A percentile compares a stretch with the other conserved stretches of the same genome.
Evolutionary conservation across 1,140 invertebrate species (phyloP).

Genomic region (Cydia splendana): DNA sequence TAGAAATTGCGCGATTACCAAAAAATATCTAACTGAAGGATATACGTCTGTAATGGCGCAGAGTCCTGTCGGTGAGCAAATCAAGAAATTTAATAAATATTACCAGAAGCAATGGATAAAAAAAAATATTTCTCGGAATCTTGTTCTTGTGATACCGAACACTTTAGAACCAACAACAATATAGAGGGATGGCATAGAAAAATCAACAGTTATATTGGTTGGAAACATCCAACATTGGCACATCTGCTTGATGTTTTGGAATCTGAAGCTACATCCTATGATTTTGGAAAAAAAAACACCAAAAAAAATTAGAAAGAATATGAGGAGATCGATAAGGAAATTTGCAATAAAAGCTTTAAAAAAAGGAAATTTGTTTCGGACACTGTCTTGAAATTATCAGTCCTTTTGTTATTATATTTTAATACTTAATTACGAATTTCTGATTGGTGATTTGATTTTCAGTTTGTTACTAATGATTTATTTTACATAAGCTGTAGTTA

Average conservation of each 20-base stretch:
- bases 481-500: no score
- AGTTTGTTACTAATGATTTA: no score
- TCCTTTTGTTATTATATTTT: no score
- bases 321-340: no score
- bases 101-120: slow-evolving; percentile 29
- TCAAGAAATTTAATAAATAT: slow-evolving; percentile 34
- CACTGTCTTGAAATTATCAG: no score
- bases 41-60: slow-evolving; percentile 28
- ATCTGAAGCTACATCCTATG: not conserved
- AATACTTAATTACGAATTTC: no score
- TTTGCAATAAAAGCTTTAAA: no score
- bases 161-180: slow-evolving; percentile 34
- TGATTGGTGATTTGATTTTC: no score
- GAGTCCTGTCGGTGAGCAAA: slow-evolving; percentile 18
- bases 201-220: slow-evolving; percentile 30
- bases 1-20: slow-evolving; percentile 32
- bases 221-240: slow-evolving; percentile 13
- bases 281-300: no score
- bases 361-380: no score
- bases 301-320: no score
- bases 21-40: slow-evolving; percentile 11
- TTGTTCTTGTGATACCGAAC: slow-evolving; percentile 25
- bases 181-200: slow-evolving; percentile 33
- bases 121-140: slow-evolving; percentile 26
- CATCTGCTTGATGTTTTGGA: slow-evolving; percentile 30